phyloP scores from a whole-genome alignment of 2,797 vertebrate species.

The Clamator glandarius region DNA sequence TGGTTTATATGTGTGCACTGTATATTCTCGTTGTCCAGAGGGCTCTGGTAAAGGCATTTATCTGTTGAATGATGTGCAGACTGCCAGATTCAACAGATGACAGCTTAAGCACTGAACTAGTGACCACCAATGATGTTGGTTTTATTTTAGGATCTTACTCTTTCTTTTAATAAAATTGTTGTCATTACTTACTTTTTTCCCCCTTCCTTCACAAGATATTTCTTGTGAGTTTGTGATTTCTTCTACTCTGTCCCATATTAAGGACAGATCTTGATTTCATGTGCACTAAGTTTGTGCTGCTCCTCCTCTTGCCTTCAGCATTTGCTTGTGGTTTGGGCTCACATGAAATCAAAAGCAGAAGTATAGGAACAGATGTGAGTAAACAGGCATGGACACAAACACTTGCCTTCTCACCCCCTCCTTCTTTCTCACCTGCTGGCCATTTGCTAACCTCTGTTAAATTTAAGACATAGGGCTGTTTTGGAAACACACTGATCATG shows the following conservation, averaged over 20 bases:
- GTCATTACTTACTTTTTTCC: background rate
- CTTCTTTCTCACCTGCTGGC: slow-evolving; percentile 18
- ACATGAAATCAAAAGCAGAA: background rate
- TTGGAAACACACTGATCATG: background rate
- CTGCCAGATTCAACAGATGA: slow-evolving; percentile 76
- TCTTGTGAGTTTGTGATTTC: background rate
- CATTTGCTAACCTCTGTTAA: background rate
- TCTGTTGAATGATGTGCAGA: slow-evolving; percentile 64
- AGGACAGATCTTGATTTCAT: background rate
- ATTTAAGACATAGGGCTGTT: background rate
- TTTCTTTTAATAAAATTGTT: background rate
- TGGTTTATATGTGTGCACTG: slow-evolving; percentile 56
- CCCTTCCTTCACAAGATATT: background rate
- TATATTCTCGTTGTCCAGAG: slow-evolving; percentile 60
- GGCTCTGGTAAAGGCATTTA: slow-evolving; percentile 80
- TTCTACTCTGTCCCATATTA: background rate
- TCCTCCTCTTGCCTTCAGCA: slow-evolving; percentile 2
- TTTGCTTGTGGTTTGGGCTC: background rate
- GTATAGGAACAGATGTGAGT: slow-evolving; percentile 15
- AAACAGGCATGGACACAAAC: background rate
- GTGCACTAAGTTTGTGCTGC: background rate
- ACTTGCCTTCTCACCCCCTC: background rate
- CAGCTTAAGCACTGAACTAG: slow-evolving; percentile 50
- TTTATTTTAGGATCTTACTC: slow-evolving; percentile 43
- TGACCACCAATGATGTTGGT: slow-evolving; percentile 46